Base-by-base conservation (phyloP, 2,888 invertebrate genomes). In the Teleiodes luculella region DNA sequence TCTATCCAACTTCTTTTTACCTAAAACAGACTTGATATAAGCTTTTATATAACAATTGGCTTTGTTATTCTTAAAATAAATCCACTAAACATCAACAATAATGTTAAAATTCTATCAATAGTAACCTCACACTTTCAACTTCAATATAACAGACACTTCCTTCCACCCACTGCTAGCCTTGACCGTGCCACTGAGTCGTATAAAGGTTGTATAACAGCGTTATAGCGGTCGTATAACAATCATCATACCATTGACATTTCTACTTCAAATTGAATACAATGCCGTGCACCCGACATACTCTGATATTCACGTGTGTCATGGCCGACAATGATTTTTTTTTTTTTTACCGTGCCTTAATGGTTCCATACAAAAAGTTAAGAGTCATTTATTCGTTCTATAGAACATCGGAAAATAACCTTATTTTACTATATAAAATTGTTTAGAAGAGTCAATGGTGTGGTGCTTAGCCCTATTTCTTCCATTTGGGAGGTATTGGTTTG, bases 251-350 rank as follows among this genome's bases (percentile, higher is more conserved):
- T 30, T 50, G 50, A 50, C 50, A 39, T 37, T 50, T 50, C 43
- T 20, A 43, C 20, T 20, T 43, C 20, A 43, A 43, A 5, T 16
- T 36, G 24, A 36, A 36, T 20, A 50, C 50, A 50, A 50, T 50
- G 35, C 48, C 50, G 37, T 39, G 24, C n/a, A 36, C 36, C 30
- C n/a, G n/a, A n/a, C n/a, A n/a, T n/a, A n/a, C n/a, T 16, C 33
- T 14, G 4, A 41, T 55, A 55, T 58, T 53, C 51, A 57, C 47
- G 16, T 24, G 11, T 31, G 46, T 31, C 46, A 46, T 31, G 30
- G 45, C 20, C 45, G 28, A 7, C 13, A 24, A 11, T 28, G 20
- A 45, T 43, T 7, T 45, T 45, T 45, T 14, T 31, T 13, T 28
- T 13, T 8, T 13, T 8, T 5, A 14, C 39, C 10, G 13, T 30